Base-by-base conservation (phyloP, 2,797 vertebrate genomes). In the Argya squamiceps region DNA sequence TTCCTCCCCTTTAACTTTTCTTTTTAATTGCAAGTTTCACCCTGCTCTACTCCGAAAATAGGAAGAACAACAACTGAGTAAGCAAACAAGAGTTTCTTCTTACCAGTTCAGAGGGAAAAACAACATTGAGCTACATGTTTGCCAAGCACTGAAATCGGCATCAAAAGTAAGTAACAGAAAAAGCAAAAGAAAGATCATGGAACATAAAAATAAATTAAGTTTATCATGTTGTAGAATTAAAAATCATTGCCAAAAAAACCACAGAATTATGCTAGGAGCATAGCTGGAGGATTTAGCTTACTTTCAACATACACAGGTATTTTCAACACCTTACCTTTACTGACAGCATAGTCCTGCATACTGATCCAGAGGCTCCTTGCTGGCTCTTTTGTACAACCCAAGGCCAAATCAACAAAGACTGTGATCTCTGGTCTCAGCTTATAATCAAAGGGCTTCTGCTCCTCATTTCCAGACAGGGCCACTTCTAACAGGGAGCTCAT, bases 391-490 rank as follows among this genome's bases (percentile, higher is more conserved):
- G 99, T 98, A 80, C 99, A 99, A 37, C 99, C 99, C 97, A 99
- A 97, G 36, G 99, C 98, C 98, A 99, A 96, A 91, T 99, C 99
- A 87, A 99, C 98, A 71, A 99, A 97, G 65, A 99, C 95, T 26
- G 98, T 98, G 93, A 99, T 97, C 93, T 99, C 99, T 32, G 99
- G 98, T 64, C 96, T 97, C 95, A 99, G 92, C 1, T 98, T 98
- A 89, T 99, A 99, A 97, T 99, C 99, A 79, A 99, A 98, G 5
- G 99, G 99, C 93, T 99, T 99, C 98, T 99, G 99, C 84, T 99
- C 99, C 89, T 99, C 99, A 46, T 99, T 99, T 59, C 99, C 99
- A 13, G 99, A 99, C 56, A 99, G 98, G 23, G 99, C 99, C 32
- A 99, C 99, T 96, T 99, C 99, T 93, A 99, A 93, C 27, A 99